Conservation (phyloP, 2,797 vertebrate species). For the Hylomyscus alleni region DNA sequence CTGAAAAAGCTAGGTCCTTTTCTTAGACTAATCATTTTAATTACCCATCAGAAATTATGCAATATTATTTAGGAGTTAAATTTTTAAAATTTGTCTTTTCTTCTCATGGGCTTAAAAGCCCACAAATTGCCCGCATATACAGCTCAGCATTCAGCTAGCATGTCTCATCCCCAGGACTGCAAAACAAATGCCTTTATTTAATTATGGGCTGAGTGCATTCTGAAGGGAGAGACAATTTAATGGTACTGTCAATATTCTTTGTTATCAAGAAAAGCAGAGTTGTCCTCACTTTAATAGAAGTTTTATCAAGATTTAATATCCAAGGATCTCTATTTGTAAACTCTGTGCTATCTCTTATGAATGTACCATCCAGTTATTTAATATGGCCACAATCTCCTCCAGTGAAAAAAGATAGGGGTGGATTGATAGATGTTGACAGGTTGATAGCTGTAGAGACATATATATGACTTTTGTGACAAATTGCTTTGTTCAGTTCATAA, state of each 20-base stretch:
- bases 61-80: not conserved
- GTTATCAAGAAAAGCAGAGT: conserved; percentile 57
- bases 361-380: conserved; percentile 62
- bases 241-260: conserved; percentile 47
- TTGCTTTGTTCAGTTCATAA: conserved; percentile 66
- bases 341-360: conserved; percentile 57
- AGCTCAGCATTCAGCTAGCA: not conserved
- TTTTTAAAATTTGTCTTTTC: not conserved
- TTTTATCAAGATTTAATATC: conserved; percentile 75
- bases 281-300: conserved; percentile 45
- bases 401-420: not conserved
- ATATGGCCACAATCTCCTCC: conserved; percentile 42
- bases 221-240: conserved; percentile 59
- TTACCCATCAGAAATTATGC: conserved; percentile 34
- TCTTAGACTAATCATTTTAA: not conserved
- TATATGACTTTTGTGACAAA: conserved; percentile 64
- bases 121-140: not conserved
- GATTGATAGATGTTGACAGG: conserved; percentile 54
- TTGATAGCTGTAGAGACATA: conserved; percentile 29
- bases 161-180: not conserved
- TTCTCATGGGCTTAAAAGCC: conserved; percentile 13
- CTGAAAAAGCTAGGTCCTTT: not conserved
- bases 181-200: conserved; percentile 59
- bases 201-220: conserved; percentile 58
- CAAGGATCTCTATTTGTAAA: conserved; percentile 48